Evolutionary conservation across 2,888 invertebrate genomes (phyloP), one percentile per base, ranked within the genome.

Genomic region (Mimas tiliae): DNA sequence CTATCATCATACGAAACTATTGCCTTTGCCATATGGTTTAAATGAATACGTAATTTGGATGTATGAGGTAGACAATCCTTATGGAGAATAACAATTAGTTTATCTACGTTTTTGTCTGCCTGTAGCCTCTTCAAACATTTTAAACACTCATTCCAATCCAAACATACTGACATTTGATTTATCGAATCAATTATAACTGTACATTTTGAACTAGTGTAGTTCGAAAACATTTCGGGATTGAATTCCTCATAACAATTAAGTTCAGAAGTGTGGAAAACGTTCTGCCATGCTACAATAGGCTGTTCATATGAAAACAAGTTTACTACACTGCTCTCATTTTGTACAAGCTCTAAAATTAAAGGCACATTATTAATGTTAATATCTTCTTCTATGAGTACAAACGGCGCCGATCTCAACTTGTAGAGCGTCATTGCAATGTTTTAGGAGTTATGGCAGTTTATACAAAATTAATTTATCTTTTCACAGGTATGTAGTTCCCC

Each of bases 11-110:
- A 88, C 65, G 87, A 78, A 73, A 93, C 70, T 71, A 87, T 77
- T 76, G 88, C 83, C 90, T 79, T 85, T 4, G 86, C 85, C 70
- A 95, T 81, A 75, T 95, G 90, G 71, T 89, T 87, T 68, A 95
- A 89, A 76, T 93, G 88, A 64, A 83, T 81, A 69, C 84, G 82
- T 69, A 93, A 71, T 77, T 91, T 92, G 0, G 88, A 86, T 63
- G 76, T 77, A 67, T 89, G 86, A 42, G 84, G 73, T 0, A 94
- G 72, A 74, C 95, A 89, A 76, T 95, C 95, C 74, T 78, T 88
- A 75, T 95, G 95, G 45, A 94, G 70, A 67, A 93, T 75, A 27
- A 90, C 64, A 70, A 94, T 79, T 21, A 91, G 45, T 78, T 89
- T 89, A 12, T 76, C 76, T 4, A 90, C 75, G 68, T 86, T 83